phyloP scores from a whole-genome alignment of 2,888 invertebrate genomes.

The Lasioglossum calceatum region DNA sequence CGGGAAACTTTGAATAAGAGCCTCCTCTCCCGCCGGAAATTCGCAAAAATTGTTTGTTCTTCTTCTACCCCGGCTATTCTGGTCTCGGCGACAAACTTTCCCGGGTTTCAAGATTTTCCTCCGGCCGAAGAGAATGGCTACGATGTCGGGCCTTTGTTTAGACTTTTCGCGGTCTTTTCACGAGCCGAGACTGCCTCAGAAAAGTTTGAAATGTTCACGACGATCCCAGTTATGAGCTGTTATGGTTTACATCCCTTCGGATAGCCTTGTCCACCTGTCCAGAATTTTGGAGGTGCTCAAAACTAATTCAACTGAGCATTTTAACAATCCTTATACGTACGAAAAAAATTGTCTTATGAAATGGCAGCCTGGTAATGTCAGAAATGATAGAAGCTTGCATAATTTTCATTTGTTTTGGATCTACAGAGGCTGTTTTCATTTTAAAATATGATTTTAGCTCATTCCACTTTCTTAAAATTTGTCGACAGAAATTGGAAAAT shows the following conservation, averaged over 20 bases:
- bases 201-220: not conserved
- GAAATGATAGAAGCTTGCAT: too few relatives aligned
- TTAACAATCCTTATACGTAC: not conserved
- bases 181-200: not conserved
- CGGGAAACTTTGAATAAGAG: conserved; percentile 4
- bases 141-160: not conserved
- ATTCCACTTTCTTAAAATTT: too few relatives aligned
- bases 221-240: not conserved
- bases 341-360: too few relatives aligned
- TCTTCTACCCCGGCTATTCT: not conserved
- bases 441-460: too few relatives aligned
- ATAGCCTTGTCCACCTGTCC: not conserved
- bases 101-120: not conserved
- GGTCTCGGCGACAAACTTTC: not conserved
- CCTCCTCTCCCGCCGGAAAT: not conserved
- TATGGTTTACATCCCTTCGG: not conserved
- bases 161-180: not conserved
- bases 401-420: too few relatives aligned
- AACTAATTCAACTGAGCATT: not conserved
- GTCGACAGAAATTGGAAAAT: too few relatives aligned
- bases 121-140: not conserved
- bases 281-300: not conserved
- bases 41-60: conserved; percentile 9
- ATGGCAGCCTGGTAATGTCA: too few relatives aligned
- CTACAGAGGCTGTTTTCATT: too few relatives aligned